These are phyloP conservation scores for Gortyna flavago DNA, from an alignment of 2,888 invertebrate species.

Conservation along the genomic window DNA sequence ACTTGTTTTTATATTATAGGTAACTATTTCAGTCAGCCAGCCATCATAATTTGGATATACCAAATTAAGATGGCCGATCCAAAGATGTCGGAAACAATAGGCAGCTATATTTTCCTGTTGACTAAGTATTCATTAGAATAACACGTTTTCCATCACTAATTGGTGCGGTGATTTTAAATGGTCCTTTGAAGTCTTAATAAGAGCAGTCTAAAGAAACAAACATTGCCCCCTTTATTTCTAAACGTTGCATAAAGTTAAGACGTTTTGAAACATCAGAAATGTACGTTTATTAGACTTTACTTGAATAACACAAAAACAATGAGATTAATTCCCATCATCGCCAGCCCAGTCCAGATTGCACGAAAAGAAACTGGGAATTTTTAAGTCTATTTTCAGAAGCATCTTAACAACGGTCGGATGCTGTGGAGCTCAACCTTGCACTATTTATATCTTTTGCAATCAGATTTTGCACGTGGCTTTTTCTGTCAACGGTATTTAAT, in stretches of 20 bases:
- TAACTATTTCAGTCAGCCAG: background rate
- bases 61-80: conserved; percentile 9
- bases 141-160: conserved; percentile 1
- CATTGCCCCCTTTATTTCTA: too few relatives aligned
- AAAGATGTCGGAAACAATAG: conserved; percentile 4
- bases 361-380: conserved; percentile 19
- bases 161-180: background rate
- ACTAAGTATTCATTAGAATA: background rate
- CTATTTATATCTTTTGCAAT: conserved; percentile 21
- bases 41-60: background rate
- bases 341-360: background rate
- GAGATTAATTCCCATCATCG: background rate
- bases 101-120: background rate
- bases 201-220: conserved; percentile 1
- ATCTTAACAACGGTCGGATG: conserved; percentile 9
- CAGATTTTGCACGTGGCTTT: conserved; percentile 20
- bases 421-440: conserved; percentile 25
- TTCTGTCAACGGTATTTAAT: conserved; percentile 4
- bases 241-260: too few relatives aligned
- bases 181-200: background rate
- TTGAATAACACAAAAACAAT: background rate
- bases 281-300: background rate
- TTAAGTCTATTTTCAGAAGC: conserved; percentile 36
- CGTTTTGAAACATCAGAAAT: too few relatives aligned
- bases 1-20: background rate